Conservation (phyloP, 2,888 invertebrate species). For the Seira musarum region DNA sequence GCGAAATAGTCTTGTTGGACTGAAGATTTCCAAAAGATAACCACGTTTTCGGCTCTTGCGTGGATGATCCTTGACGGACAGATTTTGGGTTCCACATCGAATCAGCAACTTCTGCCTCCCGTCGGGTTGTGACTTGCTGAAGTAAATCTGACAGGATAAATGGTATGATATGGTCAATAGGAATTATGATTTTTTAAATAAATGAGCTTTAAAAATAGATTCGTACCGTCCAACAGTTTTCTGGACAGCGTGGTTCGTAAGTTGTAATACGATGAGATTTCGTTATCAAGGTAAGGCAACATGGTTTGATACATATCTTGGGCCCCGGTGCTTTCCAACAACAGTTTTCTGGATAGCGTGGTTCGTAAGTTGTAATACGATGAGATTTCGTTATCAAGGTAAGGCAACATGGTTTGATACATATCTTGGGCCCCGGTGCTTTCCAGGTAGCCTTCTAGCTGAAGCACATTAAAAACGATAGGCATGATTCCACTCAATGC, state of each 20-base stretch:
- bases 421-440: conserved; percentile 17
- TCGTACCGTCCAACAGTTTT: conserved; percentile 52
- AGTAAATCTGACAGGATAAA: conserved; percentile 15
- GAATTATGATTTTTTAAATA: too few relatives aligned
- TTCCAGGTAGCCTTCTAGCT: conserved; percentile 40
- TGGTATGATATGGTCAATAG: too few relatives aligned
- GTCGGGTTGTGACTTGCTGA: background rate
- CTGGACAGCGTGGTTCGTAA: background rate
- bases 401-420: background rate
- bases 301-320: conserved; percentile 40
- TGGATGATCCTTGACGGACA: background rate
- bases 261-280: conserved; percentile 3
- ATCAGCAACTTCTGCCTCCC: conserved; percentile 33
- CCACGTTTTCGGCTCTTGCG: background rate
- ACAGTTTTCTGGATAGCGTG: too few relatives aligned
- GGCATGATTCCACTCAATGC: conserved; percentile 91
- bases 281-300: conserved; percentile 43
- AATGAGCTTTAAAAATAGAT: background rate
- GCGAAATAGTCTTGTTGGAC: background rate
- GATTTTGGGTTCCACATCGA: conserved; percentile 26
- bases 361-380: background rate
- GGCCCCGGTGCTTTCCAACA: too few relatives aligned
- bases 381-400: background rate
- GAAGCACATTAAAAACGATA: conserved; percentile 28
- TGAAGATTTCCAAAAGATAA: background rate